phyloP scores from a whole-genome alignment of 1,140 invertebrate genomes.

The Coptotermes formosanus region DNA sequence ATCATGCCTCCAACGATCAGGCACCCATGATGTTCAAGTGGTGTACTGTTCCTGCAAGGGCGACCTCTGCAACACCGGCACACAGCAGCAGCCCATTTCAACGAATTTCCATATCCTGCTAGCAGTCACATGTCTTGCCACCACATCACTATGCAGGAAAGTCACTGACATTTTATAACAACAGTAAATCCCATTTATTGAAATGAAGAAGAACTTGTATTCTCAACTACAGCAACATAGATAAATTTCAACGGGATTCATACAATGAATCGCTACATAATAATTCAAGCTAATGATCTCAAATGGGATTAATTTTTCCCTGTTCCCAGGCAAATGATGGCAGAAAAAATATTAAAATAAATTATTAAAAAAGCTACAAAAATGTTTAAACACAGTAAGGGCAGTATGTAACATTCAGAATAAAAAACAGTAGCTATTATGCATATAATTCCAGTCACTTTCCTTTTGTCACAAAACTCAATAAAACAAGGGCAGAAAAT shows the following conservation, averaged over 20 bases:
- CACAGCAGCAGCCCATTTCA: background rate
- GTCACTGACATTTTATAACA: conserved; percentile 24
- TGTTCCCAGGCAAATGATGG: background rate
- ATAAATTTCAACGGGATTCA: background rate
- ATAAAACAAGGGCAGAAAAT: background rate
- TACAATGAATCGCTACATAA: background rate
- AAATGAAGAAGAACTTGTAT: background rate
- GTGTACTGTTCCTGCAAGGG: conserved; percentile 72
- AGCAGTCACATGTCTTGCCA: background rate
- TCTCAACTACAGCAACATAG: background rate
- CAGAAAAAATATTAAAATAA: conserved; percentile 2
- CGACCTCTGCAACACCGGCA: conserved; percentile 66
- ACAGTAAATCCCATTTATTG: background rate
- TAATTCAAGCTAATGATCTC: background rate
- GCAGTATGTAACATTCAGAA: background rate
- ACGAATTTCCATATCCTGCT: background rate
- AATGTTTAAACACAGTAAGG: background rate
- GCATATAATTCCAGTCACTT: background rate
- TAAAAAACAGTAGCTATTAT: conserved; percentile 20
- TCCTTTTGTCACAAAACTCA: background rate
- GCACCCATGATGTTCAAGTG: conserved; percentile 71
- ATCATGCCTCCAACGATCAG: conserved; percentile 61
- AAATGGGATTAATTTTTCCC: background rate
- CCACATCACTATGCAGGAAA: background rate
- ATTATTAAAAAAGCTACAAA: conserved; percentile 5